These are phyloP conservation scores for Camponotus fellah DNA, from an alignment of 2,888 invertebrate species.

Conservation along the genomic window DNA sequence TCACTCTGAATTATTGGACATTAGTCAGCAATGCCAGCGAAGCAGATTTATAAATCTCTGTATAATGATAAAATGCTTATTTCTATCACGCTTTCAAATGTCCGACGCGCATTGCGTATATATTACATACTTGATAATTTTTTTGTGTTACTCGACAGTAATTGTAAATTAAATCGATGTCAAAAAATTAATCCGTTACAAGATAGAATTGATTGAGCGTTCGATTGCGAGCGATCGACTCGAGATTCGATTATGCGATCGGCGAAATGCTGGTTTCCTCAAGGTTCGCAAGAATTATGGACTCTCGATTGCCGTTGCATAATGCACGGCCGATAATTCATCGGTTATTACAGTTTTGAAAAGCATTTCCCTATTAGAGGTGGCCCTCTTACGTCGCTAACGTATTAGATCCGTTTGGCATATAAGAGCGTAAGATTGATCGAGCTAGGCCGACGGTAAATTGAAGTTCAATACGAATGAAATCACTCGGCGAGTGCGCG, in stretches of 20 bases:
- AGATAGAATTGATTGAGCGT: not conserved
- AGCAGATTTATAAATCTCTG: slow-evolving; percentile 8
- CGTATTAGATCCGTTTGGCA: slow-evolving; percentile 49
- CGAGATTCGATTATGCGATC: no score
- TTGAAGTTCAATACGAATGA: slow-evolving; percentile 59
- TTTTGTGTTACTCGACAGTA: not conserved
- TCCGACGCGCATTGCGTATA: not conserved
- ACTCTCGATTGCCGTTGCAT: slow-evolving; percentile 44
- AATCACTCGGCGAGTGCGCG: slow-evolving; percentile 55
- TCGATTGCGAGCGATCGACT: not conserved
- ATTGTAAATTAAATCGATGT: slow-evolving; percentile 21
- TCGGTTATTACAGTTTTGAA: slow-evolving; percentile 48
- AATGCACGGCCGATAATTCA: slow-evolving; percentile 66
- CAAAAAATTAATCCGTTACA: slow-evolving; percentile 21
- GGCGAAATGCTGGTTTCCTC: slow-evolving; percentile 23
- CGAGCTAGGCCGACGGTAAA: slow-evolving; percentile 55
- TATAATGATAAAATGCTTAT: not conserved
- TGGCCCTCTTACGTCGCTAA: slow-evolving; percentile 58
- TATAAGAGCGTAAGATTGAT: slow-evolving; percentile 54
- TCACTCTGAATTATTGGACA: slow-evolving; percentile 24
- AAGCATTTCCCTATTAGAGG: slow-evolving; percentile 69
- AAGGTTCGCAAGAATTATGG: slow-evolving; percentile 40
- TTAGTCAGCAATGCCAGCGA: not conserved
- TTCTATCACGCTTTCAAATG: not conserved
- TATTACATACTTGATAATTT: not conserved